These are phyloP conservation scores for Pachypeltis micranthus DNA, from an alignment of 1,140 invertebrate genomes.

Conservation along the genomic window DNA sequence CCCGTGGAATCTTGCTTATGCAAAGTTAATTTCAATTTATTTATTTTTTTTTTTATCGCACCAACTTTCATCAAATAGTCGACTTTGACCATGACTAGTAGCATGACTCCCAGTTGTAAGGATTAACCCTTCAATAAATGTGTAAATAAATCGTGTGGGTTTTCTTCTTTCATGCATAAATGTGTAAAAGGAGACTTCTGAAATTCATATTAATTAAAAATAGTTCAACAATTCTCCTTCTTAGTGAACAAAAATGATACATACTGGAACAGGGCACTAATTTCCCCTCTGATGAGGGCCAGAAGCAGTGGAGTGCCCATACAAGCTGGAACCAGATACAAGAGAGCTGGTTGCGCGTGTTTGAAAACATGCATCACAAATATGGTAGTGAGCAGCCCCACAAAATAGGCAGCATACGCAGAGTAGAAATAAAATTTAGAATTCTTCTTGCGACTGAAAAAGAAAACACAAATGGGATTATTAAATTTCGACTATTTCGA, in stretches of 20 bases:
- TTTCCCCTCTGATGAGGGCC: constrained; percentile 80
- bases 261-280: constrained; percentile 82
- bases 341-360: constrained; percentile 94
- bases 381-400: constrained; percentile 87
- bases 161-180: not conserved
- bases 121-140: no score
- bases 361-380: constrained; percentile 97
- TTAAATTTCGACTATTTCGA: no score
- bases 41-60: no score
- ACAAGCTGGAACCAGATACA: constrained; percentile 96
- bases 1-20: no score
- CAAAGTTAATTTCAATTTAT: no score
- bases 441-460: constrained; percentile 67
- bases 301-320: constrained; percentile 74
- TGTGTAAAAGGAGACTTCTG: not conserved
- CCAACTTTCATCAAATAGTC: no score
- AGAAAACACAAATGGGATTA: no score
- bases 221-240: not conserved
- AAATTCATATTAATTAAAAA: not conserved
- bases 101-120: no score
- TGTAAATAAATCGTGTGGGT: not conserved
- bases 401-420: constrained; percentile 87
- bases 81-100: no score
- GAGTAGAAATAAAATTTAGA: constrained; percentile 85
- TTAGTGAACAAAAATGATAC: constrained; percentile 33